Conservation (phyloP, 2,797 vertebrate species). For the Apodemus agrarius region DNA sequence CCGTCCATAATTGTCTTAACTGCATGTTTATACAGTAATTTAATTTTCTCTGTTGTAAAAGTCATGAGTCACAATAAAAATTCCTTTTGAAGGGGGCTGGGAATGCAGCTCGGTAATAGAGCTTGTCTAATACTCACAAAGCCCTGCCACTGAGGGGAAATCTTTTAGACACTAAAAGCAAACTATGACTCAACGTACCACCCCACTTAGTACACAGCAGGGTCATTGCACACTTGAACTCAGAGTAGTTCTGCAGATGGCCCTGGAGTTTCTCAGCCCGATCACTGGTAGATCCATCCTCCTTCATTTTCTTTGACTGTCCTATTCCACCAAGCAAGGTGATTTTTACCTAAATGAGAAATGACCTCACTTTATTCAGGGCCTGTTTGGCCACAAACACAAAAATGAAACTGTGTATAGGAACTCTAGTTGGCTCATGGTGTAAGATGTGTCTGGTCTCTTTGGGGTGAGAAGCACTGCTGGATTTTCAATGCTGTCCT, state of each 20-base stretch:
- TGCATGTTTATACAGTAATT: not conserved
- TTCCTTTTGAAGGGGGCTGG: not conserved
- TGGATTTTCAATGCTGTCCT: not conserved
- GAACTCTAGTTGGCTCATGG: not conserved
- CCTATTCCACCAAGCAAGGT: not conserved
- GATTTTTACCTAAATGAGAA: not conserved
- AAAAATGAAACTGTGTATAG: not conserved
- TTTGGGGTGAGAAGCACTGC: not conserved
- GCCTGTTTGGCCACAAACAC: not conserved
- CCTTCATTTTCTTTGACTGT: not conserved
- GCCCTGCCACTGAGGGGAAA: not conserved
- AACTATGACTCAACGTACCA: not conserved
- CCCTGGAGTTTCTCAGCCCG: not conserved
- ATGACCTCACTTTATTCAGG: not conserved
- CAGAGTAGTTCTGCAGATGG: not conserved
- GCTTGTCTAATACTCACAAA: not conserved
- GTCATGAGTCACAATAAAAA: slow-evolving; percentile 34
- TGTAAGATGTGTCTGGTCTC: not conserved
- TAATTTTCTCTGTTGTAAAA: not conserved
- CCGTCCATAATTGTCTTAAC: not conserved
- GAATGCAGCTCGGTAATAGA: not conserved
- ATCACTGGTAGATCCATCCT: not conserved
- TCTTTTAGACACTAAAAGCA: slow-evolving; percentile 18
- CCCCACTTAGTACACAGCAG: not conserved
- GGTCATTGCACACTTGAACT: not conserved